Percentiles rank a stretch among this genome's conserved stretches.
These are phyloP conservation scores for Rhagium mordax DNA, from an alignment of 2,888 invertebrate species.

Conservation along the genomic window DNA sequence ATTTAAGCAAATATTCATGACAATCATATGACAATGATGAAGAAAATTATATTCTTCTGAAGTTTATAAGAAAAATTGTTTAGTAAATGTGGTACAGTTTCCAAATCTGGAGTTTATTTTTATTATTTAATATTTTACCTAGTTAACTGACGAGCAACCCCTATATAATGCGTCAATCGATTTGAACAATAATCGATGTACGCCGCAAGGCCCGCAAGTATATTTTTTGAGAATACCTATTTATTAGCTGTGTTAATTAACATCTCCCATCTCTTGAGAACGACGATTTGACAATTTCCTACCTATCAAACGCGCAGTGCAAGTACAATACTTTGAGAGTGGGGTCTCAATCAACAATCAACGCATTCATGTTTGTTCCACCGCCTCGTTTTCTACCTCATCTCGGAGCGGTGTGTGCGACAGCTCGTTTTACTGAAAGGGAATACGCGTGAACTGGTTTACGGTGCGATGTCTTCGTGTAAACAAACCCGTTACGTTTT, in stretches of 20 bases:
- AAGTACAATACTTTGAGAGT: not conserved
- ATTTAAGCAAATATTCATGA: too few relatives aligned
- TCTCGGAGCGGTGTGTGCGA: not conserved
- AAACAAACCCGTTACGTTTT: slow-evolving; percentile 8
- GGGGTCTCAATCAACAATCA: not conserved
- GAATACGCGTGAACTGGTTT: not conserved
- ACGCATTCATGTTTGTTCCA: not conserved
- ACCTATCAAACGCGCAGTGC: not conserved
- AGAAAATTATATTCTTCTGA: too few relatives aligned
- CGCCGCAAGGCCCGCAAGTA: too few relatives aligned
- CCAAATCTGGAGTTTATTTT: too few relatives aligned
- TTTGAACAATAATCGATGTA: not conserved
- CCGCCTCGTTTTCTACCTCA: not conserved
- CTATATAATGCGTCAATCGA: not conserved
- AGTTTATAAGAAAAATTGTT: too few relatives aligned
- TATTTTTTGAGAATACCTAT: too few relatives aligned
- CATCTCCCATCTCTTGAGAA: not conserved
- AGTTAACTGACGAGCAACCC: too few relatives aligned
- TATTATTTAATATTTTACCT: too few relatives aligned
- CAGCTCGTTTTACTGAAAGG: not conserved
- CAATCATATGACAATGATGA: too few relatives aligned
- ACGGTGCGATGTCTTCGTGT: not conserved
- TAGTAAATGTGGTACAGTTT: too few relatives aligned
- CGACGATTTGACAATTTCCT: not conserved
- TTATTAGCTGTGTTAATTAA: too few relatives aligned